Base-by-base conservation (phyloP, 1,140 invertebrate genomes). In the Oedothorax gibbosus region DNA sequence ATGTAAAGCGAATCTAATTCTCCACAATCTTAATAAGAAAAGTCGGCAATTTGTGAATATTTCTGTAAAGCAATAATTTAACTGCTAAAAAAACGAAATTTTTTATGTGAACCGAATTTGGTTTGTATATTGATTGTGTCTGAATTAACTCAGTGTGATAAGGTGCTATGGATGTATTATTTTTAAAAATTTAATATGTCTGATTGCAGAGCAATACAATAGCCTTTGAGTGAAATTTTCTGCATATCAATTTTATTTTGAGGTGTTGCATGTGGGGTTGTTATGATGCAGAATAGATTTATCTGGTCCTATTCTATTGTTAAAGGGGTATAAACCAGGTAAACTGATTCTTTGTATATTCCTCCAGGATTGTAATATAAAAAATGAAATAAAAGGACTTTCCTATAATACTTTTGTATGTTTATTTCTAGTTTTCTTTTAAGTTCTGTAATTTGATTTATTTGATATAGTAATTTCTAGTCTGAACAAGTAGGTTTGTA, bases 231-330 rank as follows among this genome's bases (percentile, higher is more conserved):
- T 66, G 35, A 57, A 84, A 72, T 66, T 84, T 84, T 84, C 56
- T 75, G 81, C 81, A 84, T 84, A 84, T 84, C 81, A 84, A 76
- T 15, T 76, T 82, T 81, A 69, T 73, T 82, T 82, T 82, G 80
- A 82, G 80, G 80, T 82, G 80, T 82, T 71, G 80, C 80, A 35
- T 82, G 69, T 68, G 80, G 69, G 72, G 72, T 68, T 82, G 69
- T 73, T 60, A 73, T 73, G 21, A 69, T 72, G 69, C 80, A 73
- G 69, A 73, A 60, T 60, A 72, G 80, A 53, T 53, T 80, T 82
- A 82, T 73, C 69, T 73, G 80, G 66, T 81, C 9, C 66, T 68
- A 56, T 81, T 65, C 68, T 73, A 71, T 72, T 82, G 66, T 60
- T 82, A 14, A 82, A 54, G 49, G 51, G 64, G 15, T 14, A 35